A percentile compares a stretch with the other conserved stretches of the same genome.
Evolutionary conservation across 2,113 vertebrate genomes (phyloP).

Genomic region (Ivindomyrus marchei): DNA sequence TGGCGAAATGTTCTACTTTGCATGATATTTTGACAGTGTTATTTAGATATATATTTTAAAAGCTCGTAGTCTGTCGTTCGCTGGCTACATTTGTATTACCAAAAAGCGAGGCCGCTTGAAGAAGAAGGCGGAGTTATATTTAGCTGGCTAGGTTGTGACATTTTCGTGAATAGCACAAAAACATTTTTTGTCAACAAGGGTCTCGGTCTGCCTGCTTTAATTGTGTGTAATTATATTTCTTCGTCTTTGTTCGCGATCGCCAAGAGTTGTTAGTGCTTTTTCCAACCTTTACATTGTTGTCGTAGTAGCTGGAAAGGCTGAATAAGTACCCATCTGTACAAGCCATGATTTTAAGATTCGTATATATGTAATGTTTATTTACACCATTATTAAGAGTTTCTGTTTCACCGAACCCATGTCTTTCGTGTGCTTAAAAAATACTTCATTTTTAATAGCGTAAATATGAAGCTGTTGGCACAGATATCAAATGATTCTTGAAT

Average conservation of each 20-base stretch:
- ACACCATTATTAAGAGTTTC: not conserved
- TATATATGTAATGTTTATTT: not conserved
- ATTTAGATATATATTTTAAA: constrained; percentile 40
- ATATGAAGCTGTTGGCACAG: not conserved
- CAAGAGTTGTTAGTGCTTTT: constrained; percentile 6
- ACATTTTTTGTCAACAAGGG: constrained; percentile 28
- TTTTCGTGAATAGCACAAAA: constrained; percentile 49
- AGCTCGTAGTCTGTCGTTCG: constrained; percentile 55
- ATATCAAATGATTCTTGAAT: not conserved
- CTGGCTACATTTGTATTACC: constrained; percentile 50
- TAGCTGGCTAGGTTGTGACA: constrained; percentile 50
- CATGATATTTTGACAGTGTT: constrained; percentile 44
- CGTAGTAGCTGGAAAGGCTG: constrained; percentile 19
- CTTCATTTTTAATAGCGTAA: not conserved
- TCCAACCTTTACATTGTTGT: constrained; percentile 15
- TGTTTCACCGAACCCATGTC: not conserved
- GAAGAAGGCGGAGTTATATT: constrained; percentile 69
- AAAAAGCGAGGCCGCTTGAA: constrained; percentile 60
- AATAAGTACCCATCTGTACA: constrained; percentile 21
- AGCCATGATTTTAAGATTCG: constrained; percentile 1
- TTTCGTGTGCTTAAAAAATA: not conserved
- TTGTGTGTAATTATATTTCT: not conserved
- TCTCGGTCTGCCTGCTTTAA: constrained; percentile 2
- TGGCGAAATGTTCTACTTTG: constrained; percentile 25
- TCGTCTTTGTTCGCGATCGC: not conserved